Percentiles rank a stretch among this genome's conserved stretches.
Conservation (phyloP, 2,113 vertebrate species). For the Channa maculata region DNA sequence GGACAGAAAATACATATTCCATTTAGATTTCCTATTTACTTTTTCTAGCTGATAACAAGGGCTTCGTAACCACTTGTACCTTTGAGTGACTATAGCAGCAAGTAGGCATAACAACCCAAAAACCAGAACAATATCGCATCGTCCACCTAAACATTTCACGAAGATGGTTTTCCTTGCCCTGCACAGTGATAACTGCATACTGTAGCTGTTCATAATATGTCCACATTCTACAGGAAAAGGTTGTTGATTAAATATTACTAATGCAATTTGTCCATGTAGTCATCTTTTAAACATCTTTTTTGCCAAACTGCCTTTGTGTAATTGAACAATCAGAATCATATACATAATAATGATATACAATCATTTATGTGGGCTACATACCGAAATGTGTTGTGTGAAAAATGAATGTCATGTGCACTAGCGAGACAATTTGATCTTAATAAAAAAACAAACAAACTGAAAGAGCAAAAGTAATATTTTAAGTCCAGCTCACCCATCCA, state of each 20-base stretch:
- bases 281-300: slow-evolving; percentile 3
- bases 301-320: slow-evolving; percentile 4
- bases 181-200: neutral
- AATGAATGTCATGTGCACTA: slow-evolving; percentile 9
- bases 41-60: neutral
- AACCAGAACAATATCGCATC: neutral
- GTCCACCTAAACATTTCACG: neutral
- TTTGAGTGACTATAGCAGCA: neutral
- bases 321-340: neutral
- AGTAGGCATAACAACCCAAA: neutral
- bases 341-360: too few relatives aligned
- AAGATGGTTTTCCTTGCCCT: neutral
- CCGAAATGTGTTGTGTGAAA: neutral
- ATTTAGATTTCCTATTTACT: neutral
- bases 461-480: neutral
- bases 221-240: neutral
- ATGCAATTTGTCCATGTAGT: neutral
- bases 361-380: too few relatives aligned
- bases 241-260: neutral
- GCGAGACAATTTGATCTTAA: slow-evolving; percentile 1
- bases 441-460: neutral
- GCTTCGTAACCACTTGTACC: neutral
- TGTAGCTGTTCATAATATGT: neutral
- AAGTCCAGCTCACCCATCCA: neutral
- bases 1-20: neutral